These are phyloP conservation scores for Drosophila meridionalis DNA, from an alignment of 2,888 invertebrate species.

Conservation along the genomic window DNA sequence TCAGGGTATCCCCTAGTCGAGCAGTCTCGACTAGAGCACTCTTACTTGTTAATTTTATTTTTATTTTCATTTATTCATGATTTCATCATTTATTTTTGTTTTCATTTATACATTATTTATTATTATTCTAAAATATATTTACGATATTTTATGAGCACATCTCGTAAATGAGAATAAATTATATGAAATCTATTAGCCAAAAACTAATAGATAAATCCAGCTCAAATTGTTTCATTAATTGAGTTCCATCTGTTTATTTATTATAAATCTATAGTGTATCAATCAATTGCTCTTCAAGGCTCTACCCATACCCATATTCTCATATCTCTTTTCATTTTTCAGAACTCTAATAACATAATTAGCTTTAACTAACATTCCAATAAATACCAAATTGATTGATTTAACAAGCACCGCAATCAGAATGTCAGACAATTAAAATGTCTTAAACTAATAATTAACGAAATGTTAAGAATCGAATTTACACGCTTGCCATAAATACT, in stretches of 20 bases:
- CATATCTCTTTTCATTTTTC: background rate
- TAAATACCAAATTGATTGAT: constrained; percentile 11
- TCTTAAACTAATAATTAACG: constrained; percentile 32
- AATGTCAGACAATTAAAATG: constrained; percentile 34
- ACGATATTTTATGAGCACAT: no score
- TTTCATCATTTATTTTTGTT: no score
- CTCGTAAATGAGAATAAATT: no score
- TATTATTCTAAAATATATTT: no score
- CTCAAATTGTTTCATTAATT: background rate
- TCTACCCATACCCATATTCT: background rate
- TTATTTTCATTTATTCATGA: no score
- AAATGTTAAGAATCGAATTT: constrained; percentile 29
- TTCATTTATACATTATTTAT: no score
- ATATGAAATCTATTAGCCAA: no score
- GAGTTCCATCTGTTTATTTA: background rate
- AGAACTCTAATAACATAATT: constrained; percentile 4
- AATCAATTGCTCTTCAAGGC: background rate
- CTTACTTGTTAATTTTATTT: no score
- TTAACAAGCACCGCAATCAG: background rate
- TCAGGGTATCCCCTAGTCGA: no score
- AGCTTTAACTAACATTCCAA: background rate
- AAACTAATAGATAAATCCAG: background rate
- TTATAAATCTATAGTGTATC: background rate
- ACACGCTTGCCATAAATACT: constrained; percentile 45
- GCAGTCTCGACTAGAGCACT: no score